phyloP scores from a whole-genome alignment of 2,888 invertebrate species.

The Odontothrips loti region DNA sequence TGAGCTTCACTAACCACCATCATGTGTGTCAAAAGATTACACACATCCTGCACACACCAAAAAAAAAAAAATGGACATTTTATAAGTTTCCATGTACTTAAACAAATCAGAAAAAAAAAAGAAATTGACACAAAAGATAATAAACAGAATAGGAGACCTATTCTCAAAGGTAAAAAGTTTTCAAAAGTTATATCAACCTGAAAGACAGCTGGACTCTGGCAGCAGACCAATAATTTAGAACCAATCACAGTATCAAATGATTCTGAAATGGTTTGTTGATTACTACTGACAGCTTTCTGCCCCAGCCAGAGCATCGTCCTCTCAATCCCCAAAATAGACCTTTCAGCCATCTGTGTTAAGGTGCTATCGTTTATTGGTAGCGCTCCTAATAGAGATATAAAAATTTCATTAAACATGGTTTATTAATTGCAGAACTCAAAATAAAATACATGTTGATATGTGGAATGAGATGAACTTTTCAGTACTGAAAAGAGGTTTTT shows the following conservation, averaged over 20 bases:
- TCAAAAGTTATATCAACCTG: not conserved
- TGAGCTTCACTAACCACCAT: conserved; percentile 9
- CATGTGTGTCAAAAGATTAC: not conserved
- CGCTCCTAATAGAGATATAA: not conserved
- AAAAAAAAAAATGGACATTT: not conserved
- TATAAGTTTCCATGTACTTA: not conserved
- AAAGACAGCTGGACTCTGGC: not conserved
- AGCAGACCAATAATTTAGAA: not conserved
- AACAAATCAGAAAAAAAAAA: not conserved
- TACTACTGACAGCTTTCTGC: not conserved
- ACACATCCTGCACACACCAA: not conserved
- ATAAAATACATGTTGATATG: not conserved
- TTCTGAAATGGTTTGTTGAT: not conserved
- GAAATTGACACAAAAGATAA: not conserved
- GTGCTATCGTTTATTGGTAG: not conserved
- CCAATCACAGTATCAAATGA: not conserved
- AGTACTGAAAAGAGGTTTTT: not conserved
- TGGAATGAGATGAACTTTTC: not conserved
- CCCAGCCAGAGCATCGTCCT: not conserved
- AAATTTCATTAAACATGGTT: not conserved
- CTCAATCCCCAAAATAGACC: not conserved
- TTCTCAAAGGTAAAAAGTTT: not conserved
- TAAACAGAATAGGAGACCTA: too few relatives aligned
- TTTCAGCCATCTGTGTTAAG: not conserved
- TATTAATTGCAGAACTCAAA: not conserved